Conservation (phyloP, 2,797 vertebrate genomes). For the Myotis pilosus region DNA sequence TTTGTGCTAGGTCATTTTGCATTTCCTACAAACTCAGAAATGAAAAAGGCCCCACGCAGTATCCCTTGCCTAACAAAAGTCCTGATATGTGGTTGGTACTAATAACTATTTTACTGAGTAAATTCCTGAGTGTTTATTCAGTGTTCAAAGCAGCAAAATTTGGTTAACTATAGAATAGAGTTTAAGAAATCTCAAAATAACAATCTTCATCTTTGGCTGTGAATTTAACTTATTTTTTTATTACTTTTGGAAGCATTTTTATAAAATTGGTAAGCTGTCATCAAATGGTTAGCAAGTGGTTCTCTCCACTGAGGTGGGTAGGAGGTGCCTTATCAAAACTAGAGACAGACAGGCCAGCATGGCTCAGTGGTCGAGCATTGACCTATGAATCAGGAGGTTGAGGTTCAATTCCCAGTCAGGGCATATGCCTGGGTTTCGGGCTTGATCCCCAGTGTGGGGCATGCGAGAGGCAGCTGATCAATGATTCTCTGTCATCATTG, state of each 20-base stretch:
- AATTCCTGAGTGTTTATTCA: slow-evolving; percentile 9
- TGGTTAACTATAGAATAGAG: background rate
- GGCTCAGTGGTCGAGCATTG: too few relatives aligned
- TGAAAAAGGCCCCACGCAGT: background rate
- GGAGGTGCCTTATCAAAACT: background rate
- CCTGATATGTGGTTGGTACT: background rate
- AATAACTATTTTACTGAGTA: slow-evolving; percentile 10
- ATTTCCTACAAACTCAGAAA: slow-evolving; percentile 29
- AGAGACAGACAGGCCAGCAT: too few relatives aligned
- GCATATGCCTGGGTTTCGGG: too few relatives aligned
- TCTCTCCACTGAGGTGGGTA: background rate
- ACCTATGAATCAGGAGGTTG: too few relatives aligned
- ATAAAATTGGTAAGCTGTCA: background rate
- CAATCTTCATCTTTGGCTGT: background rate
- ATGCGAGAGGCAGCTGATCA: too few relatives aligned
- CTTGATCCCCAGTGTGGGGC: too few relatives aligned
- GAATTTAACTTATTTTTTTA: background rate
- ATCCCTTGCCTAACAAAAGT: background rate
- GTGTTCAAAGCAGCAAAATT: slow-evolving; percentile 4
- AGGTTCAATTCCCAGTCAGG: too few relatives aligned
- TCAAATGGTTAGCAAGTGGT: background rate
- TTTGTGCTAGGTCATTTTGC: background rate
- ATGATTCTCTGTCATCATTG: too few relatives aligned
- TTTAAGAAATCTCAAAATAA: slow-evolving; percentile 31
- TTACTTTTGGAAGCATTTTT: slow-evolving; percentile 25